Evolutionary conservation across 2,888 invertebrate species (phyloP).

Genomic region (Meiosimyza decipiens): DNA sequence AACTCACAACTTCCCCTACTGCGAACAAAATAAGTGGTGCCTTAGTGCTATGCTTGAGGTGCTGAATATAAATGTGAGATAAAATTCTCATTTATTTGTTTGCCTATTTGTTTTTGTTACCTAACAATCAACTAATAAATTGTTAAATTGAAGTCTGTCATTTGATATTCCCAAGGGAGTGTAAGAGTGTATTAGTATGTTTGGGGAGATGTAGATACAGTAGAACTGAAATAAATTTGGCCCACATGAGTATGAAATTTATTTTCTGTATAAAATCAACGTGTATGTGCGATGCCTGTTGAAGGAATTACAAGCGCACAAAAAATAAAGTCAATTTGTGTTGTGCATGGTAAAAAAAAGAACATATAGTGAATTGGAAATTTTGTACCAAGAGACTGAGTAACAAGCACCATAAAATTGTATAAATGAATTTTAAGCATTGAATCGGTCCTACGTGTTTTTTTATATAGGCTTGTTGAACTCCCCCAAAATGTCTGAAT

Average conservation of each 20-base stretch:
- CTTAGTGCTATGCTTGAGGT: too few relatives aligned
- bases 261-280: not conserved
- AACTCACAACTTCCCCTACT: too few relatives aligned
- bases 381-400: not conserved
- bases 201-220: too few relatives aligned
- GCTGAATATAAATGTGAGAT: too few relatives aligned
- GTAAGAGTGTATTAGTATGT: too few relatives aligned
- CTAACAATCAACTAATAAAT: conserved; percentile 51
- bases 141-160: conserved; percentile 63
- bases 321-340: not conserved
- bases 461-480: not conserved
- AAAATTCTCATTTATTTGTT: not conserved
- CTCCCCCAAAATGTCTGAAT: conserved; percentile 1
- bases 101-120: not conserved
- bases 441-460: not conserved
- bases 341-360: not conserved
- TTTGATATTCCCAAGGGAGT: conserved; percentile 58
- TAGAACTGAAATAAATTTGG: too few relatives aligned
- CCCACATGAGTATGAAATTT: too few relatives aligned
- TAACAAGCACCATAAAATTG: conserved; percentile 17
- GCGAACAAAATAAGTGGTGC: too few relatives aligned
- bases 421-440: conserved; percentile 32
- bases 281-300: too few relatives aligned
- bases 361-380: conserved; percentile 12
- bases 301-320: not conserved